These are phyloP conservation scores for Sylvilagus floridanus DNA, from an alignment of 2,797 vertebrate species.

Conservation along the genomic window DNA sequence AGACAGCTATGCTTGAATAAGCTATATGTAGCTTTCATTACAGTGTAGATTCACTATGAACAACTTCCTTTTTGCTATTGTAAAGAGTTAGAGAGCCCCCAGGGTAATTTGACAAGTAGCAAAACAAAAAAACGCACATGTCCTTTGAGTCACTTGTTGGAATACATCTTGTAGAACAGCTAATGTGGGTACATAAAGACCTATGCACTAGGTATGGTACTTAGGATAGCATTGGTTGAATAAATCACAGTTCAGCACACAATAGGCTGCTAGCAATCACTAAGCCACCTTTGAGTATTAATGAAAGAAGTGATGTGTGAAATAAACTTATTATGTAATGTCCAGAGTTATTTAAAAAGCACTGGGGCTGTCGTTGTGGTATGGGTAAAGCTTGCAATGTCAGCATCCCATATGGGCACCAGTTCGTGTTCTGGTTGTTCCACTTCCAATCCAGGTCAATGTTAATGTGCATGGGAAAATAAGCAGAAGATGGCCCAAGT, in stretches of 20 bases:
- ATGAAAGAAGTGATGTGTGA: neutral
- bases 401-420: no score
- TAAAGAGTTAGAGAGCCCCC: neutral
- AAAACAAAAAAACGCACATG: constrained; percentile 54
- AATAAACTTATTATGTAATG: neutral
- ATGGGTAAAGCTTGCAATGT: no score
- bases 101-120: neutral
- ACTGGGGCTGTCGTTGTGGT: no score
- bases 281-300: constrained; percentile 27
- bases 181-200: neutral
- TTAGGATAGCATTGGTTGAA: neutral
- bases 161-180: neutral
- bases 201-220: neutral
- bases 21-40: neutral
- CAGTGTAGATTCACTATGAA: constrained; percentile 26
- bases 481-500: no score
- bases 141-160: neutral
- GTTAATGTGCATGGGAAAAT: no score
- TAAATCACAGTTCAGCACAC: neutral
- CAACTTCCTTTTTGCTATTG: neutral
- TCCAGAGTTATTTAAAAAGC: neutral
- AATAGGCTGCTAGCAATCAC: neutral
- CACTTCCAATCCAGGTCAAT: no score
- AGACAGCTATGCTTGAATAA: constrained; percentile 27
- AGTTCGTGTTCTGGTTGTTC: no score